Evolutionary conservation across 1,140 invertebrate genomes (phyloP).

Genomic region (Heliconius melpomene): DNA sequence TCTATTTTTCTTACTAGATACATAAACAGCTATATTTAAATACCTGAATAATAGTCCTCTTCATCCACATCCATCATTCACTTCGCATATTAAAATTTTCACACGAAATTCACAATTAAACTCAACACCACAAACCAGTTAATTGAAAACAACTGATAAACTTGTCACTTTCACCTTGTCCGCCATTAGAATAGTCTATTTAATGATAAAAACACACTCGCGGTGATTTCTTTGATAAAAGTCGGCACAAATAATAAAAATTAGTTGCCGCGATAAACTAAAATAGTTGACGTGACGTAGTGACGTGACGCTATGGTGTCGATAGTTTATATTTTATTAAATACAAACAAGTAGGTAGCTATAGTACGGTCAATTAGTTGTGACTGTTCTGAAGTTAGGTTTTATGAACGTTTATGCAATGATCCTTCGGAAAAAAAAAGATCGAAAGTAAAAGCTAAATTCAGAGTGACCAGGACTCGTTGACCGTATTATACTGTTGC

Average conservation of each 20-base stretch:
- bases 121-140: neutral
- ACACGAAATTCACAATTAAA: conserved; percentile 15
- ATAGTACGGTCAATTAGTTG: no score
- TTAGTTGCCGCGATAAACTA: conserved; percentile 17
- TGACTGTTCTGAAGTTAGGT: no score
- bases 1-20: neutral
- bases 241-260: conserved; percentile 1
- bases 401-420: no score
- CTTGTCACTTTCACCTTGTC: conserved; percentile 17
- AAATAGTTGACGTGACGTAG: conserved; percentile 25
- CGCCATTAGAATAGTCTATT: conserved; percentile 16
- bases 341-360: neutral
- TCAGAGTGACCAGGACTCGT: no score
- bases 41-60: conserved; percentile 37
- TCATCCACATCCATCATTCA: conserved; percentile 41
- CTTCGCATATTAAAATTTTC: neutral
- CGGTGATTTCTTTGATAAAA: conserved; percentile 35
- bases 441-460: no score
- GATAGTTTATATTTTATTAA: conserved; percentile 9
- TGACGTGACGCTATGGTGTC: conserved; percentile 13
- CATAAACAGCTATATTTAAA: neutral
- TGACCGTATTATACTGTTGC: conserved; percentile 11
- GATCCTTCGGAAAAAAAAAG: no score
- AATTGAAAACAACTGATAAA: conserved; percentile 13
- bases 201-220: conserved; percentile 16